Conservation (phyloP, 2,113 vertebrate species). For the Lasiurus borealis region DNA sequence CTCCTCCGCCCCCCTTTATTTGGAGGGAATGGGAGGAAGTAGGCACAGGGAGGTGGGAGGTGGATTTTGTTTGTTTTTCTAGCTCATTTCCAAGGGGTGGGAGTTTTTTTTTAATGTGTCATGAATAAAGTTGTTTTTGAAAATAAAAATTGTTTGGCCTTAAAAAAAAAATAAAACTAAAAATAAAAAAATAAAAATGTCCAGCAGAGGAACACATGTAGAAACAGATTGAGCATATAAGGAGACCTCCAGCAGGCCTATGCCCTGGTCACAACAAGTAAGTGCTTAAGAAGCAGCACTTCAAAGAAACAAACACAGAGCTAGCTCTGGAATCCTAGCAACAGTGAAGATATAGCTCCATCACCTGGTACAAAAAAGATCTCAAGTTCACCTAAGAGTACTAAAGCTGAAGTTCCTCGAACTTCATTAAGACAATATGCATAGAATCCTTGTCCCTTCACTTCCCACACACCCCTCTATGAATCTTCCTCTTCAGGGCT, state of each 20-base stretch:
- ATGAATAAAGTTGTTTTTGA: too few relatives aligned
- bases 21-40: too few relatives aligned
- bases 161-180: too few relatives aligned
- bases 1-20: too few relatives aligned
- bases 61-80: too few relatives aligned
- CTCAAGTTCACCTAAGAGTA: background rate
- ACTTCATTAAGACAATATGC: background rate
- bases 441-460: background rate
- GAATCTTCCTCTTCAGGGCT: background rate
- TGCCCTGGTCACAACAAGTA: background rate
- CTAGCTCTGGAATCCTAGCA: background rate
- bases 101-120: too few relatives aligned
- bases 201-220: background rate
- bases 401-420: background rate
- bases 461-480: background rate
- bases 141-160: too few relatives aligned
- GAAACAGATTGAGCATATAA: background rate
- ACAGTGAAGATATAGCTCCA: slow-evolving; percentile 69
- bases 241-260: background rate
- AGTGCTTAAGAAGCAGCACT: background rate
- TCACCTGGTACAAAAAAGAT: slow-evolving; percentile 59
- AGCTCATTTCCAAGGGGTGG: too few relatives aligned
- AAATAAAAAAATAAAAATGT: background rate
- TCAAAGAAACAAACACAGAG: slow-evolving; percentile 12
- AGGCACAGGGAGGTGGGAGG: too few relatives aligned